Percentiles rank a stretch among this genome's conserved stretches.
Conservation (phyloP, 2,113 vertebrate species). For the Petaurus breviceps region DNA sequence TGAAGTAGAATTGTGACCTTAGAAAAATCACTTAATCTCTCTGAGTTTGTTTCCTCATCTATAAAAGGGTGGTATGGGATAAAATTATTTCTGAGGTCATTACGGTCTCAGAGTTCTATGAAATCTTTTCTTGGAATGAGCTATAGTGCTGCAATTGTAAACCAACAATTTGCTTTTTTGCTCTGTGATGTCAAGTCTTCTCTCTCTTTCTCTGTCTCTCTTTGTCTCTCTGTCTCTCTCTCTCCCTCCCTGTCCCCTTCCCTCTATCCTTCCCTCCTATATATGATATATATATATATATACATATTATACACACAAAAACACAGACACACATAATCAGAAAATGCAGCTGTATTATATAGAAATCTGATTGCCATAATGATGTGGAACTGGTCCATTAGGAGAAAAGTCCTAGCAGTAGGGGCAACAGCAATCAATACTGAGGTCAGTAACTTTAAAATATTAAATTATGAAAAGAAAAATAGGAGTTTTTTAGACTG, state of each 20-base stretch:
- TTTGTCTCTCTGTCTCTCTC: background rate
- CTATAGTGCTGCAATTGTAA: background rate
- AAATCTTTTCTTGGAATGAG: background rate
- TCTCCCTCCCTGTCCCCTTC: background rate
- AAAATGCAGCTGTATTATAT: background rate
- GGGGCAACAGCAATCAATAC: background rate
- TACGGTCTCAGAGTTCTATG: background rate
- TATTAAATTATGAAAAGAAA: slow-evolving; percentile 8
- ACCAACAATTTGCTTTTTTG: background rate
- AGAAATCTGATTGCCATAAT: background rate
- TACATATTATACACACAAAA: background rate
- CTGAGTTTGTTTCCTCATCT: background rate
- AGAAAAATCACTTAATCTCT: background rate
- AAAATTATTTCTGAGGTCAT: background rate
- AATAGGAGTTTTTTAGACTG: background rate
- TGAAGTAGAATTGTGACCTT: background rate
- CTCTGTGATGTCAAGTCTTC: background rate
- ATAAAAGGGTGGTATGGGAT: background rate
- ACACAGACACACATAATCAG: background rate
- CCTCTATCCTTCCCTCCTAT: background rate
- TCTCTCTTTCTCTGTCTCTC: background rate
- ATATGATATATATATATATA: background rate
- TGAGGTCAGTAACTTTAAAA: slow-evolving; percentile 5
- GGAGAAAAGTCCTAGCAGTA: background rate
- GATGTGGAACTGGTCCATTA: background rate